Evolutionary conservation across 2,888 invertebrate genomes (phyloP), one percentile per base, ranked within the genome.

Genomic region (Phragmatobia fuliginosa): DNA sequence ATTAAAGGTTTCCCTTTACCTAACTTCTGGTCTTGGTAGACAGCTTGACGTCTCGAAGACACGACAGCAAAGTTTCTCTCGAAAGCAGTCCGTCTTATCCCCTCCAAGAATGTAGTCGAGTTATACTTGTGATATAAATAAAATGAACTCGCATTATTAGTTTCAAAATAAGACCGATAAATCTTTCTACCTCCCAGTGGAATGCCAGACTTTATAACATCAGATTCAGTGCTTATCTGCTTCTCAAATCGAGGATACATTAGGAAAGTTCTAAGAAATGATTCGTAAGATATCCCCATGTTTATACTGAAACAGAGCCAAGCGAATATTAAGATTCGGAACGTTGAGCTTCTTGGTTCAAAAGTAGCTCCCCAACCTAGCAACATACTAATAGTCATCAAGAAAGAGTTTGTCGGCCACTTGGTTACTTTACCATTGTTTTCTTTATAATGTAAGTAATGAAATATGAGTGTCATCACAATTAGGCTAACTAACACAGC

Each of bases 241-340:
- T 92, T 95, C 83, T 93, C 94, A 83, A 91, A 95, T 85, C 95
- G 90, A 75, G 95, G 95, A 78, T 95, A 94, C 92, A 95, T 95
- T 88, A 95, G 83, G 86, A 94, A 95, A 85, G 90, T 94, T 86
- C 95, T 90, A 71, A 95, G 90, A 83, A 95, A 94, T 78, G 95
- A 95, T 86, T 93, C 94, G 86, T 95, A 95, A 60, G 94, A 92
- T 81, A 95, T 94, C 74, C 91, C 90, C 90, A 95, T 91, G 88
- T 94, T 95, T 83, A 95, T 87, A 77, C 94, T 93, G 84, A 95
- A 95, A 83, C 90, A 91, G 32, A 95, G 89, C 95, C 95, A 95
- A 77, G 87, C 84, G 66, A 95, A 92, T 78, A 95, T 88, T 75
- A 95, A 78, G 66, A 95, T 91, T 73, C 95, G 89, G 75, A 95